Conservation (phyloP, 2,888 invertebrate genomes). For the Fabriciana adippe region DNA sequence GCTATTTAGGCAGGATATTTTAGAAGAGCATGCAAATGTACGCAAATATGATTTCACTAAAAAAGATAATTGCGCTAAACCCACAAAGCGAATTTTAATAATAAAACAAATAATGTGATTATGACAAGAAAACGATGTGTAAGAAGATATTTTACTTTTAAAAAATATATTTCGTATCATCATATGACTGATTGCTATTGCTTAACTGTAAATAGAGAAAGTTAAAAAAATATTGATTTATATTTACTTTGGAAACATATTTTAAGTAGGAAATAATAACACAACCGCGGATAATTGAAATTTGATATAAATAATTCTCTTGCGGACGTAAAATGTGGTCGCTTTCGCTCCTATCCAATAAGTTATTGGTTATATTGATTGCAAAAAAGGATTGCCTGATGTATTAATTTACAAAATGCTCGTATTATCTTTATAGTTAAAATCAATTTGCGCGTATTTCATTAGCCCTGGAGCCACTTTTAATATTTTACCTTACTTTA, state of each 20-base stretch:
- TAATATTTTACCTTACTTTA: too few relatives aligned
- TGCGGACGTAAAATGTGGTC: constrained; percentile 18
- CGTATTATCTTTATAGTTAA: not conserved
- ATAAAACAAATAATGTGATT: too few relatives aligned
- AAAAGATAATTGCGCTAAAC: too few relatives aligned
- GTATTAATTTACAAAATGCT: constrained; percentile 12
- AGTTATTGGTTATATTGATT: constrained; percentile 21
- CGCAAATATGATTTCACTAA: too few relatives aligned
- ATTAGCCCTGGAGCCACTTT: not conserved
- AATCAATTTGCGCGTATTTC: not conserved
- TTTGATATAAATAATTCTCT: constrained; percentile 29
- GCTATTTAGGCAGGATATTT: too few relatives aligned
- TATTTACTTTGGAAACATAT: not conserved
- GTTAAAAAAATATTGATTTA: not conserved
- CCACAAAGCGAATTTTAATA: too few relatives aligned
- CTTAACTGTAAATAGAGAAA: not conserved
- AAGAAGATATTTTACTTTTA: too few relatives aligned
- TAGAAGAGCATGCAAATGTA: too few relatives aligned
- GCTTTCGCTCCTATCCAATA: constrained; percentile 26
- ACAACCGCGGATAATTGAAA: constrained; percentile 28
- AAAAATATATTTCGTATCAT: too few relatives aligned
- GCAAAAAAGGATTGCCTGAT: constrained; percentile 13
- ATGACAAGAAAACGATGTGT: too few relatives aligned
- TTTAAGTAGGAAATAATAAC: constrained; percentile 22
- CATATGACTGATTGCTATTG: not conserved